phyloP scores from a whole-genome alignment of 2,888 invertebrate genomes.

The Pemphredon lugubris region DNA sequence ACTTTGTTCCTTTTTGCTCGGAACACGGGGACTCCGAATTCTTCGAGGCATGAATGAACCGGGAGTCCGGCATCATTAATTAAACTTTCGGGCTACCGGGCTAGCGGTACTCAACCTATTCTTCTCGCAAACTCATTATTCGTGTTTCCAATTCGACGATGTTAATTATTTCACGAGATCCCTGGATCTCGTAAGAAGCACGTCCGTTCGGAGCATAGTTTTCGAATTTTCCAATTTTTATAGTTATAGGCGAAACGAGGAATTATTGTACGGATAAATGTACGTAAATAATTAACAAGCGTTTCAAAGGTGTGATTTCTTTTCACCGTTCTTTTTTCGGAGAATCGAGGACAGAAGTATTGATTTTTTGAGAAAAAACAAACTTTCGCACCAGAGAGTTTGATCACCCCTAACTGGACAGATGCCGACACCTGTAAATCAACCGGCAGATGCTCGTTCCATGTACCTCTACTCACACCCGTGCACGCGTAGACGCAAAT shows the following conservation, averaged over 20 bases:
- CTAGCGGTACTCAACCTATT: constrained; percentile 60
- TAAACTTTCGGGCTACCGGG: constrained; percentile 71
- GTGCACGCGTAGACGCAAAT: not conserved
- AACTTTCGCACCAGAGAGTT: not conserved
- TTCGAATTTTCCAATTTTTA: too few relatives aligned
- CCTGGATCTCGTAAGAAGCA: too few relatives aligned
- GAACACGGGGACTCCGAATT: constrained; percentile 59
- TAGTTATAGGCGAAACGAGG: too few relatives aligned
- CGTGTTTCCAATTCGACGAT: constrained; percentile 6
- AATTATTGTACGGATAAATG: too few relatives aligned
- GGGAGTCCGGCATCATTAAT: constrained; percentile 69
- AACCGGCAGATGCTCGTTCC: constrained; percentile 17
- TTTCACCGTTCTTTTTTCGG: too few relatives aligned
- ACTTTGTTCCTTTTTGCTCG: constrained; percentile 59
- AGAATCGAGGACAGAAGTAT: too few relatives aligned
- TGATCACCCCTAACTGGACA: constrained; percentile 1
- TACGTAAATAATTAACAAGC: too few relatives aligned
- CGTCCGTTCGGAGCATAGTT: too few relatives aligned
- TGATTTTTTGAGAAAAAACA: too few relatives aligned
- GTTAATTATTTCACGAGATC: not conserved
- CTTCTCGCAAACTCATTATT: not conserved
- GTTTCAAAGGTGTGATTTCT: too few relatives aligned
- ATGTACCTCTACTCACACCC: not conserved
- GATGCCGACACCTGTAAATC: constrained; percentile 15
- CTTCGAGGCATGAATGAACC: constrained; percentile 74